Base-by-base conservation (phyloP, 2,113 vertebrate species). In the Tauraco erythrolophus region DNA sequence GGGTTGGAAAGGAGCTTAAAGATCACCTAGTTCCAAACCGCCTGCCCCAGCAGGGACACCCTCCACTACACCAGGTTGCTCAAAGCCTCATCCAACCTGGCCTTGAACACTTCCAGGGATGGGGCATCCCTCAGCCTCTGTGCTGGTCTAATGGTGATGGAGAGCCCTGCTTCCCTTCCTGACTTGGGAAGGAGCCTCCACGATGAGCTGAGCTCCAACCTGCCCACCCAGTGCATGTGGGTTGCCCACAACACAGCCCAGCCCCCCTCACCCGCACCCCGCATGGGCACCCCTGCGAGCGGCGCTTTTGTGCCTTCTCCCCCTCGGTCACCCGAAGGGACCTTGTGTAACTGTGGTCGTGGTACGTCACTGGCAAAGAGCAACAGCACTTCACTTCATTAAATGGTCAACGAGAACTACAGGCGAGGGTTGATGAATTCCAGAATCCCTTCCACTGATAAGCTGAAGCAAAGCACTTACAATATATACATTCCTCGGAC, bases 251-350 rank as follows among this genome's bases (percentile, higher is more conserved):
- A 46, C 2, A 2, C 2, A 33, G 24, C 21, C 46, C 2, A 4
- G 1, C 19, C 19, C 21, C 4, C 1, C 33, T 18, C 11, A 7
- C 2, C 22, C 2, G 21, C 9, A 11, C 31, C 61, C 72, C 15
- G 24, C 14, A 1, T 0, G 2, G 35, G 19, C 61, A 69, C 14
- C 86, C 41, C 23, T 0, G 0, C 37, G 6, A 14, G 11, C 2
- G 1, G 16, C 4, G 2, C 7, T 2, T 14, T 25, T 24, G 3
- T 46, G 41, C 58, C 70, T 48, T 19, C 51, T 30, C 60, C n/a
- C 41, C 30, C 8, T 24, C 3, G 30, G 15, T 3, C 77, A 64
- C 43, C 72, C 5, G 7, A 54, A 48, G 30, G 30, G 39, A 58
- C 50, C n/a, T 79, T 3, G 1, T 27, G 13, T n/a, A 24, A 19